Base-by-base conservation (phyloP, 1,140 invertebrate genomes). In the Eufriesea mexicana region DNA sequence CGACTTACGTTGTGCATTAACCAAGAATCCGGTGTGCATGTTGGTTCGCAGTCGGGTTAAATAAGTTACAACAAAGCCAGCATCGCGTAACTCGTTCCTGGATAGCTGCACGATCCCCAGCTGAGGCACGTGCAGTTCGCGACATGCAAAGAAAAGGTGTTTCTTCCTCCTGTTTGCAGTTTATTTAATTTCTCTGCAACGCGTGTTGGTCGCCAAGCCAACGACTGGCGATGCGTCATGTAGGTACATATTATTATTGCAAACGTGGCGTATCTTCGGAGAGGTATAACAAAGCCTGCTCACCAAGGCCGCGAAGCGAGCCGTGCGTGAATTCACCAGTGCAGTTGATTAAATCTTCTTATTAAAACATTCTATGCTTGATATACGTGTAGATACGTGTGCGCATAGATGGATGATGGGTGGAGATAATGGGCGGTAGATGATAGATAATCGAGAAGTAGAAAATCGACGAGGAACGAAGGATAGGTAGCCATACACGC, bases 201-300 rank as follows among this genome's bases (percentile, higher is more conserved):
- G 51, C 49, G 54, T 20, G 25, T 28, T 49, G 45, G 18, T 35
- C 28, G 61, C 35, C 61, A 12, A 18, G 20, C 55, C 20, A n/a
- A 35, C 42, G 16, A 51, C 45, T 23, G 9, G 8, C n/a, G 77
- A 79, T 70, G 47, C 67, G 77, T 72, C 67, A 51, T 10, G 42
- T 45, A 45, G 28, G n/a, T 72, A 72, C 25, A 72, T 67, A 68
- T 49, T 78, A 75, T 75, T 62, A 70, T 73, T 73, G 28, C 45
- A 51, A 73, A 73, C 78, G 78, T 62, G 68, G 16, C 57, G 55
- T 73, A 73, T 73, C 57, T 54, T 73, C 45, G 45, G 25, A 51
- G 28, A 49, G 23, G 20, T 51, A 18, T 72, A 42, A 28, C 35
- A 49, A 72, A 62, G 35, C 49, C 67, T n/a, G 16, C 23, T 20